Percentiles rank a stretch among this genome's conserved stretches.
Conservation (phyloP, 1,140 invertebrate species). For the Drosophila subobscura region DNA sequence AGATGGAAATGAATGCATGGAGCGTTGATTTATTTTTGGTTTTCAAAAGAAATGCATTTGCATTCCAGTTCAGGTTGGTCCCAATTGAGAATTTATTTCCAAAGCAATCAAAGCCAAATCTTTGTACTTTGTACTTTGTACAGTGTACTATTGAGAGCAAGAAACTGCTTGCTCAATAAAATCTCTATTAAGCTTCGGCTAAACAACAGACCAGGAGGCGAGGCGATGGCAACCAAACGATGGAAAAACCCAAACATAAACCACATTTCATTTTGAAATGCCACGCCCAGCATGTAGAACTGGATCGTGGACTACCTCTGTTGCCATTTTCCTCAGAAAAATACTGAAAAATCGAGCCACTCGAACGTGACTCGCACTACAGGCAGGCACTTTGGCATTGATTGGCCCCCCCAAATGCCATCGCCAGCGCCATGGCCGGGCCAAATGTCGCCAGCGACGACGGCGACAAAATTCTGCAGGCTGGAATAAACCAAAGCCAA, state of each 20-base stretch:
- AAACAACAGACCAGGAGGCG: not conserved
- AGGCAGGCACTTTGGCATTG: constrained; percentile 47
- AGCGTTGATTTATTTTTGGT: too few relatives aligned
- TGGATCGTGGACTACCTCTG: not conserved
- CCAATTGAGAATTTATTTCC: too few relatives aligned
- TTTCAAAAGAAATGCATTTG: too few relatives aligned
- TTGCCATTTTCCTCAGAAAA: not conserved
- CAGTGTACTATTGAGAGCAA: constrained; percentile 1
- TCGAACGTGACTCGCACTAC: constrained; percentile 10
- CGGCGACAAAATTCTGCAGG: constrained; percentile 17
- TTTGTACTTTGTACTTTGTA: not conserved
- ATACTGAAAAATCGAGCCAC: too few relatives aligned
- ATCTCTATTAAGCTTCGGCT: constrained; percentile 8
- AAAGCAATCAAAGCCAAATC: too few relatives aligned
- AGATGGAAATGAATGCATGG: too few relatives aligned
- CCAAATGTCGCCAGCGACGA: constrained; percentile 25
- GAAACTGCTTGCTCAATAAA: constrained; percentile 7
- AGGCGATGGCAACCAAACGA: too few relatives aligned
- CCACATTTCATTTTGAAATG: constrained; percentile 36
- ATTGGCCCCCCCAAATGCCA: constrained; percentile 24
- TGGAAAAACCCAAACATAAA: not conserved
- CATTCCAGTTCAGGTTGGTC: too few relatives aligned
- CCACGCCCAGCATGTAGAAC: constrained; percentile 27
- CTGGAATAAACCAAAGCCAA: constrained; percentile 4
- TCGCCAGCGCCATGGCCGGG: not conserved